Conservation (phyloP, 2,113 vertebrate species). For the Lipophrys pholis region DNA sequence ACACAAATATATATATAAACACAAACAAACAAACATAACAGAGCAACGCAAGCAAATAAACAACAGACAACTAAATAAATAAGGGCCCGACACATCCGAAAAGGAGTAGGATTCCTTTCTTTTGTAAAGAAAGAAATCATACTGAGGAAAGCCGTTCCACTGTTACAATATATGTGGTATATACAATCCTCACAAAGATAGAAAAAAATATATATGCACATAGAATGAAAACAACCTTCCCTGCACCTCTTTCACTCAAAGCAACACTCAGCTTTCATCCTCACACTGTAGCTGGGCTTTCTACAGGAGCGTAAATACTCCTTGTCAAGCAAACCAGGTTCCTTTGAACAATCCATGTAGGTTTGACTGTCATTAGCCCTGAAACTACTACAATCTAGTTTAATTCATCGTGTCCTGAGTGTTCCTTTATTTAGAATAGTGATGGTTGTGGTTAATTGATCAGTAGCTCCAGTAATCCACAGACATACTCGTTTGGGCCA, state of each 20-base stretch:
- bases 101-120: too few relatives aligned
- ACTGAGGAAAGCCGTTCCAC: too few relatives aligned
- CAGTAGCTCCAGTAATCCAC: constrained; percentile 36
- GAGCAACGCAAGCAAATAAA: too few relatives aligned
- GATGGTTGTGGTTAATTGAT: constrained; percentile 36
- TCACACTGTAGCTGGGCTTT: not conserved
- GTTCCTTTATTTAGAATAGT: constrained; percentile 20
- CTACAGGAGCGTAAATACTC: constrained; percentile 25
- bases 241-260: constrained; percentile 14
- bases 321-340: constrained; percentile 45
- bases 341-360: constrained; percentile 25
- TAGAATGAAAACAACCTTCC: not conserved
- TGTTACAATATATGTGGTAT: too few relatives aligned
- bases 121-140: too few relatives aligned
- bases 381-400: constrained; percentile 11
- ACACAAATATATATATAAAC: too few relatives aligned
- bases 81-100: too few relatives aligned
- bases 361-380: constrained; percentile 14
- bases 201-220: not conserved
- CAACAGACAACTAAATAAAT: too few relatives aligned
- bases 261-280: not conserved
- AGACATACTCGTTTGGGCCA: constrained; percentile 14
- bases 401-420: constrained; percentile 42
- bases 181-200: constrained; percentile 34
- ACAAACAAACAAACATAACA: too few relatives aligned